Evolutionary conservation across 2,888 invertebrate genomes (phyloP).

Genomic region (Harpalus rubripes): DNA sequence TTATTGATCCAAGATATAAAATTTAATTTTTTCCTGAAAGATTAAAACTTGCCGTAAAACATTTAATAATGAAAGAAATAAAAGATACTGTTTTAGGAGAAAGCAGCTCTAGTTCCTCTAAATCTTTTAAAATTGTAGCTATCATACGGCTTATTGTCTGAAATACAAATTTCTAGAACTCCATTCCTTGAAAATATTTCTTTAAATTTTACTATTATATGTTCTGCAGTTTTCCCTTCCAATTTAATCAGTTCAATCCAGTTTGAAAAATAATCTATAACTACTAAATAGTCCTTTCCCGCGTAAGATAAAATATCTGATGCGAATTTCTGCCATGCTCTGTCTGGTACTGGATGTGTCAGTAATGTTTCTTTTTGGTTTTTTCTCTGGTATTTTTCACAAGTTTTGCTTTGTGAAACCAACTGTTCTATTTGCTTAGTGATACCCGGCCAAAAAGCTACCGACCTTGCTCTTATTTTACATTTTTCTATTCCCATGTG

Average conservation of each 20-base stretch:
- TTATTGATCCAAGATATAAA: constrained; percentile 12
- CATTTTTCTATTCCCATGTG: no score
- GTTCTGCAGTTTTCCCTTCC: not conserved
- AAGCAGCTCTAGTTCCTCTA: constrained; percentile 10
- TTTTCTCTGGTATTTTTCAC: no score
- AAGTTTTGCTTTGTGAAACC: no score
- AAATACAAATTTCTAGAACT: not conserved
- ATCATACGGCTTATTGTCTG: not conserved
- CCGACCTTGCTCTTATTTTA: no score
- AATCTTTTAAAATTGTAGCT: not conserved
- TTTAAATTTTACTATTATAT: not conserved
- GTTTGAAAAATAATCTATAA: not conserved
- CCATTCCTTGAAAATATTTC: not conserved
- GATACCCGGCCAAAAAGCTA: no score
- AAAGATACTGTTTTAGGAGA: constrained; percentile 17
- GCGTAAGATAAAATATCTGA: not conserved
- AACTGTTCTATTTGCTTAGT: no score
- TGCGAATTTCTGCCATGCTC: constrained; percentile 64
- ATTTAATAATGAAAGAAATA: constrained; percentile 16
- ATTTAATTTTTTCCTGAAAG: constrained; percentile 4
- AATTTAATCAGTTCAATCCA: not conserved
- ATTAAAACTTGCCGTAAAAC: constrained; percentile 11
- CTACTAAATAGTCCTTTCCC: not conserved
- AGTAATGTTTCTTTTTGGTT: no score
- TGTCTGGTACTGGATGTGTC: constrained; percentile 34